A percentile compares a stretch with the other conserved stretches of the same genome.
These are phyloP conservation scores for Drosophila merina DNA, from an alignment of 2,888 invertebrate genomes.

Conservation along the genomic window DNA sequence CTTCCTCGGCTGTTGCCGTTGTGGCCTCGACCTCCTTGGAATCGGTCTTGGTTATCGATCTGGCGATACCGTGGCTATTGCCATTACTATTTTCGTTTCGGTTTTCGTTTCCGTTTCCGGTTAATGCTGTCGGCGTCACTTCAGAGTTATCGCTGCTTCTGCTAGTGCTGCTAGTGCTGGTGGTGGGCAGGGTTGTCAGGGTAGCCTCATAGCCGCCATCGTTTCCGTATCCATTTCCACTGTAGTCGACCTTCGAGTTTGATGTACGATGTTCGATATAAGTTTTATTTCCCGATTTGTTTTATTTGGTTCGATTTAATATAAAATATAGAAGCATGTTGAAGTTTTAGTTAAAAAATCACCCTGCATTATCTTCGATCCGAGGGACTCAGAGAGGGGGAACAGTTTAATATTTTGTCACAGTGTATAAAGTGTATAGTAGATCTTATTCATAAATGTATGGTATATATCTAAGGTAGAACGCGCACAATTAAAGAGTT, in stretches of 20 bases:
- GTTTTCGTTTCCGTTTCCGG: slow-evolving; percentile 23
- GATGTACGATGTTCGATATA: slow-evolving; percentile 15
- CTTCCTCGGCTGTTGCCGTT: slow-evolving; percentile 31
- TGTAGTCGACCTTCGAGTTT: slow-evolving; percentile 72
- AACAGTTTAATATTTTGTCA: slow-evolving; percentile 6
- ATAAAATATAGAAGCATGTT: slow-evolving; percentile 37
- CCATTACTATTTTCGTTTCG: slow-evolving; percentile 7
- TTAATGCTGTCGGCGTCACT: slow-evolving; percentile 15
- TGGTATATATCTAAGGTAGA: slow-evolving; percentile 4
- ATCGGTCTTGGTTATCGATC: slow-evolving; percentile 32
- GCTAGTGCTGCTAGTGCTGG: neutral
- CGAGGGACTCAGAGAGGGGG: slow-evolving; percentile 19
- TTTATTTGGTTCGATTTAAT: slow-evolving; percentile 16
- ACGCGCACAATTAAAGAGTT: slow-evolving; percentile 27
- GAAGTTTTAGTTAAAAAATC: slow-evolving; percentile 27
- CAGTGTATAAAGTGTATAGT: slow-evolving; percentile 16
- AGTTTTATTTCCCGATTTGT: neutral
- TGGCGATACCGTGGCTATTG: slow-evolving; percentile 31
- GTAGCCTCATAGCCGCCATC: slow-evolving; percentile 61
- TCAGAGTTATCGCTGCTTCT: slow-evolving; percentile 23
- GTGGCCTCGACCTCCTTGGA: slow-evolving; percentile 31
- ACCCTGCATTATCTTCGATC: slow-evolving; percentile 22
- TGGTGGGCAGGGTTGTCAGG: slow-evolving; percentile 41
- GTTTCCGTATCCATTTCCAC: slow-evolving; percentile 57
- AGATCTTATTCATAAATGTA: slow-evolving; percentile 5